phyloP scores from a whole-genome alignment of 2,113 vertebrate species.

The Cervus canadensis region DNA sequence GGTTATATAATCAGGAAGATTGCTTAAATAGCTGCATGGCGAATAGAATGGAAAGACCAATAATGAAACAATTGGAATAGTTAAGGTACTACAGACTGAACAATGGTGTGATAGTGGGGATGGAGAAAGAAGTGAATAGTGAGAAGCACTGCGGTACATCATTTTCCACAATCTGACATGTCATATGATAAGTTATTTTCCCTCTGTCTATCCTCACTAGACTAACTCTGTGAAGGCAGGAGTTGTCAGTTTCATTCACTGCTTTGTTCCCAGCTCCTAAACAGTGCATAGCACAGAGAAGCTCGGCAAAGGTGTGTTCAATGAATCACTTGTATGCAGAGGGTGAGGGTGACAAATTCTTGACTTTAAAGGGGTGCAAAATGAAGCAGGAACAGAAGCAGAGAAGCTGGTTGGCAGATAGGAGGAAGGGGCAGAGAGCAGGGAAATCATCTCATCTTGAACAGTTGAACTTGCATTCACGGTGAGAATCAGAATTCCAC shows the following conservation, averaged over 20 bases:
- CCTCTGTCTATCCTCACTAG: not conserved
- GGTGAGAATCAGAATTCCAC: not conserved
- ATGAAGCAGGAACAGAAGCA: not conserved
- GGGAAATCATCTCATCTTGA: not conserved
- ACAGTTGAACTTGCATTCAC: not conserved
- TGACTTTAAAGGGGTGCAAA: not conserved
- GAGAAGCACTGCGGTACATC: not conserved
- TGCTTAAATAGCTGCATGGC: not conserved
- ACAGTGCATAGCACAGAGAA: not conserved
- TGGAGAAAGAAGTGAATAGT: not conserved
- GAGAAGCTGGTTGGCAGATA: not conserved
- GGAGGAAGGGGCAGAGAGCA: not conserved
- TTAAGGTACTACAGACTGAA: not conserved
- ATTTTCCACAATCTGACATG: not conserved
- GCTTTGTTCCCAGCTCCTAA: not conserved
- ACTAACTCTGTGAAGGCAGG: not conserved
- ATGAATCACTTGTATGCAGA: not conserved
- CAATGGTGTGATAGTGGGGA: not conserved
- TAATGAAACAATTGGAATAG: not conserved
- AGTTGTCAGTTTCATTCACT: not conserved
- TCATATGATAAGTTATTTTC: not conserved
- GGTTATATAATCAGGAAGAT: not conserved
- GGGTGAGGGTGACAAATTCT: not conserved
- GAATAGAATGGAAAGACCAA: not conserved
- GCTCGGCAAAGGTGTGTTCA: not conserved